Evolutionary conservation across 2,113 vertebrate species (phyloP).

Genomic region (Scomber scombrus): DNA sequence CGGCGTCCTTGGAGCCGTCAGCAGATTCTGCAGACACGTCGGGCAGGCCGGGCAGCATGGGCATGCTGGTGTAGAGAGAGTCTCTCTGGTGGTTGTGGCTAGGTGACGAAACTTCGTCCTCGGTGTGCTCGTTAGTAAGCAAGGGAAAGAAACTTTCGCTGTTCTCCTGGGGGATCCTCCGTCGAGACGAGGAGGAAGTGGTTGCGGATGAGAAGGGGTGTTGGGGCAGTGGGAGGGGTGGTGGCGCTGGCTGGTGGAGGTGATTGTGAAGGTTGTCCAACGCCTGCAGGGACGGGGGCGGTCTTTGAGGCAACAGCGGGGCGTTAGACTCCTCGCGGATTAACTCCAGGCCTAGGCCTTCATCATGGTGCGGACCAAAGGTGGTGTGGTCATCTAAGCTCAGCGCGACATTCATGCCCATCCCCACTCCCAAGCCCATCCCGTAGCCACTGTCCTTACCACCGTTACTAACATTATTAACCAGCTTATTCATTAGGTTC

Average conservation of each 20-base stretch:
- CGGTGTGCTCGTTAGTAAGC: constrained; percentile 93
- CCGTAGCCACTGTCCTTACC: constrained; percentile 88
- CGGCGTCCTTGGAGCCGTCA: constrained; percentile 67
- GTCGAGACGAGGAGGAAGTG: constrained; percentile 83
- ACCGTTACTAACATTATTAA: constrained; percentile 91
- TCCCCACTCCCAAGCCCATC: constrained; percentile 88
- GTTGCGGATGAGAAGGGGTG: constrained; percentile 81
- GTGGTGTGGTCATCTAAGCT: constrained; percentile 79
- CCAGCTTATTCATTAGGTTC: constrained; percentile 97
- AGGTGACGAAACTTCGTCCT: constrained; percentile 89
- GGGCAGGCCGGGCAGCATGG: constrained; percentile 88
- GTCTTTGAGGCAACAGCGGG: constrained; percentile 91
- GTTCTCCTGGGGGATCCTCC: constrained; percentile 95
- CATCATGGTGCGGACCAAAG: constrained; percentile 79
- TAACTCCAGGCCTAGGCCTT: constrained; percentile 91
- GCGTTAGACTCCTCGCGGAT: constrained; percentile 94
- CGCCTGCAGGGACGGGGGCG: constrained; percentile 86
- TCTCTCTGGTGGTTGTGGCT: constrained; percentile 87
- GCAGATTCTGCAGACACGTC: constrained; percentile 78
- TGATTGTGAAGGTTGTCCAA: constrained; percentile 78
- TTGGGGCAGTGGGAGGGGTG: constrained; percentile 86
- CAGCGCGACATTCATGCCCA: constrained; percentile 76
- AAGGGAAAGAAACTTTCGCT: constrained; percentile 97
- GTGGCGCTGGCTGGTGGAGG: constrained; percentile 84
- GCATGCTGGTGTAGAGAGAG: constrained; percentile 98